These are phyloP conservation scores for Cryptotermes secundus DNA, from an alignment of 1,140 invertebrate species.

Conservation along the genomic window DNA sequence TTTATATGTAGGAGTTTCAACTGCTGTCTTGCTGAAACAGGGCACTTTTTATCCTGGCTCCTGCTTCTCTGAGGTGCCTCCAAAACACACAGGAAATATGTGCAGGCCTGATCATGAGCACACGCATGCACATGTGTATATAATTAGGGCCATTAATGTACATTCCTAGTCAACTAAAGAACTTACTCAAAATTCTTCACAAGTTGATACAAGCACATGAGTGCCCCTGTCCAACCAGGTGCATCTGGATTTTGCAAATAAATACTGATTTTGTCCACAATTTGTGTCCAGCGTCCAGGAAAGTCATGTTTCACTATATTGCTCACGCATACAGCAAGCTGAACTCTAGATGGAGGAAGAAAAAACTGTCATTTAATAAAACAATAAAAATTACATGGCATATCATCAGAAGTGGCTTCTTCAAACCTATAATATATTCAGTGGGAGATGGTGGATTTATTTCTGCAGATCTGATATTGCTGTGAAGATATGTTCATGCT, in stretches of 20 bases:
- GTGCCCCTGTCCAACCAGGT: constrained; percentile 85
- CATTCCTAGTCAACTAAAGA: not conserved
- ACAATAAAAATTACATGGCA: not conserved
- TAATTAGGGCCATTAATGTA: too few species aligned
- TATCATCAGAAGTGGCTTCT: not conserved
- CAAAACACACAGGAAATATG: too few species aligned
- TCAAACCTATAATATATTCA: not conserved
- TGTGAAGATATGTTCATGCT: too few species aligned
- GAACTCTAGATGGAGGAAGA: constrained; percentile 62
- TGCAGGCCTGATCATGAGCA: too few species aligned
- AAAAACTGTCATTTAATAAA: not conserved
- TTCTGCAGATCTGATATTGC: too few species aligned
- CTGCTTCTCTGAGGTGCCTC: too few species aligned
- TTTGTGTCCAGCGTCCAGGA: constrained; percentile 90
- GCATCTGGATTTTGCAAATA: constrained; percentile 82
- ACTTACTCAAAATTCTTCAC: constrained; percentile 93
- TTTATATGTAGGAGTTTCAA: too few species aligned
- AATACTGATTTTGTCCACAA: constrained; percentile 90
- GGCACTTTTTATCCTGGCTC: too few species aligned
- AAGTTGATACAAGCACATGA: constrained; percentile 90
- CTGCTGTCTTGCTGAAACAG: too few species aligned
- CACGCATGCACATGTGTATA: too few species aligned
- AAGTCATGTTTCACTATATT: constrained; percentile 96
- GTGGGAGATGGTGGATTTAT: too few species aligned
- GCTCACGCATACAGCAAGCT: constrained; percentile 87